A percentile compares a stretch with the other conserved stretches of the same genome.
Evolutionary conservation across 2,113 vertebrate genomes (phyloP).

Genomic region (Misgurnus anguillicaudatus): DNA sequence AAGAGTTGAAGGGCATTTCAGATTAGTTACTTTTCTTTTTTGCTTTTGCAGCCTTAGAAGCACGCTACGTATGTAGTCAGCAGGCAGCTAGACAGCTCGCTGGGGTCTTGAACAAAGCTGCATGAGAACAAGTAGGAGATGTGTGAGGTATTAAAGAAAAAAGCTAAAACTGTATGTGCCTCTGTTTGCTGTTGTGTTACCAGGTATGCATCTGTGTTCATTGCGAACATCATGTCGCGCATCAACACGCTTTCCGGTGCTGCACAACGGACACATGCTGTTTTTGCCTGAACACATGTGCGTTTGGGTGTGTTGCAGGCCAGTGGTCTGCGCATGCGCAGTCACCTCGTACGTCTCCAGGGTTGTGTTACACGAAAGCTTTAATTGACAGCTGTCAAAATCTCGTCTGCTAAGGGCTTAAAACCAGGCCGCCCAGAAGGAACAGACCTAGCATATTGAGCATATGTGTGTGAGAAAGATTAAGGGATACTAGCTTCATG

Average conservation of each 20-base stretch:
- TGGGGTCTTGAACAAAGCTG: constrained; percentile 6
- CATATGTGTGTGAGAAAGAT: not conserved
- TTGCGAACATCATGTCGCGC: not conserved
- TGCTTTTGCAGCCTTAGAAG: not conserved
- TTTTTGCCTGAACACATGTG: not conserved
- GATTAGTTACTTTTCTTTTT: constrained; percentile 19
- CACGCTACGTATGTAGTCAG: not conserved
- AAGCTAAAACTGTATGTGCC: not conserved
- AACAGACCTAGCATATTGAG: constrained; percentile 5
- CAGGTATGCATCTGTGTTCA: not conserved
- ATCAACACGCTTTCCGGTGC: not conserved
- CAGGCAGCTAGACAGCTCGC: constrained; percentile 15
- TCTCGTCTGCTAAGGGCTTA: not conserved
- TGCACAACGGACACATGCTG: not conserved
- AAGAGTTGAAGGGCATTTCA: constrained; percentile 2
- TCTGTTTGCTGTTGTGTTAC: not conserved
- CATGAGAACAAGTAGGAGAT: not conserved
- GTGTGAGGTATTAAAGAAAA: not conserved
- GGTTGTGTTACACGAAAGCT: not conserved
- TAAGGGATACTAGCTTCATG: not conserved
- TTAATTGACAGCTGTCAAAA: constrained; percentile 18
- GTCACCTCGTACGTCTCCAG: not conserved
- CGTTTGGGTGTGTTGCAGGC: not conserved
- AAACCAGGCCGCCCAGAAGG: constrained; percentile 8
- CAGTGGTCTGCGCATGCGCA: not conserved